Base-by-base conservation (phyloP, 37 sponge, comb jelly and placozoan genomes). In the Cladorhizidae sp. region DNA sequence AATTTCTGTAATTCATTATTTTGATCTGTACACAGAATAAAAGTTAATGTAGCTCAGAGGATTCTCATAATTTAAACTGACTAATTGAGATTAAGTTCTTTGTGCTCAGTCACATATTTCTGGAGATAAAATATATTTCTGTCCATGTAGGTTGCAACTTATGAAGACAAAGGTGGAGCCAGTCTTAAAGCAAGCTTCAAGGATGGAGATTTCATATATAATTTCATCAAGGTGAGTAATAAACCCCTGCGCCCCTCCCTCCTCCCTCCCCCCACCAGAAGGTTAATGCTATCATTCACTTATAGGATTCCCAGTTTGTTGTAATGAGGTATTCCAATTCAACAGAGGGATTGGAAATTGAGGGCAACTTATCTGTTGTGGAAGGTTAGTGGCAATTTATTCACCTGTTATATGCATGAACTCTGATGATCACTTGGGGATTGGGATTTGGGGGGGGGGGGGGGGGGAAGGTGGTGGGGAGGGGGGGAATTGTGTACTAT, bases 281-380 rank as follows among this genome's bases (percentile, higher is more conserved):
- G 49, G 49, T 59, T 59, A 43, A 17, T 17, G 7, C 37, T 31
- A 40, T 43, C 15, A 14, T 40, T 71, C 11, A 59, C 18, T 12
- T 41, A 25, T 22, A 80, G 84, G 69, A 41, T 2, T 26, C 80
- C 0, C 81, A 91, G 64, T 91, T 79, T 72, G 28, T 74, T 74
- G 84, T 91, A 32, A 83, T 91, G 87, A 49, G 80, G 3, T 91
- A 91, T 38, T 91, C 92, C 15, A 84, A 79, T 39, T 70, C 63
- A 29, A 75, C 81, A 38, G 61, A 76, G 26, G 43, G 40, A 20
- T 51, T 23, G 22, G 65, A 64, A 45, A 36, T 72, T 29, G 28
- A 25, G 40, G 79, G 67, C 25, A 51, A 26, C 67, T 65, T 90
- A 23, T 22, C 75, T 8, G 7, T 80, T 23, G 70, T 83, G 0